Conservation (phyloP, 1,140 invertebrate genomes). For the Heliconius hewitsoni region DNA sequence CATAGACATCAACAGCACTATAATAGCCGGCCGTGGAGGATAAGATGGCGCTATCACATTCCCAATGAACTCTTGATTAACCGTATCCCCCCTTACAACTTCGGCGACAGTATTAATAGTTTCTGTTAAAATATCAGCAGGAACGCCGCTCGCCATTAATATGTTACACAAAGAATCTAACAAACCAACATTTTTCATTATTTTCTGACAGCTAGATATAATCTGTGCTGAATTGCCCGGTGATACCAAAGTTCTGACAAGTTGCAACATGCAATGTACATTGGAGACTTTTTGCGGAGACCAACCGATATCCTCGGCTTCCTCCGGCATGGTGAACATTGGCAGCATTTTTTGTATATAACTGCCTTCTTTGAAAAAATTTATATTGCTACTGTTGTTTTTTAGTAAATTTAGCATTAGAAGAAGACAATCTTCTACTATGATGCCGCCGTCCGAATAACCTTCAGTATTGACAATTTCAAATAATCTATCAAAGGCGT, state of each 20-base stretch:
- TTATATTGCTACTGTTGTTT: slow-evolving; percentile 98
- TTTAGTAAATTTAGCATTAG: slow-evolving; percentile 96
- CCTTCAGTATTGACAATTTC: slow-evolving; percentile 97
- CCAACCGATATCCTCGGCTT: slow-evolving; percentile 91
- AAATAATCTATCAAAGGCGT: slow-evolving; percentile 97
- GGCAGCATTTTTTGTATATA: slow-evolving; percentile 94
- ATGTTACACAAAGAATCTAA: slow-evolving; percentile 93
- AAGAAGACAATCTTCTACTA: slow-evolving; percentile 98
- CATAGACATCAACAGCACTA: slow-evolving; percentile 98
- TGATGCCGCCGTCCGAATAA: slow-evolving; percentile 96
- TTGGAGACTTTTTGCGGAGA: slow-evolving; percentile 97
- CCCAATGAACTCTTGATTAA: slow-evolving; percentile 96
- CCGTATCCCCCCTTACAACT: slow-evolving; percentile 93
- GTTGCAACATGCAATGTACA: slow-evolving; percentile 94
- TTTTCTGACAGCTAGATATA: slow-evolving; percentile 91
- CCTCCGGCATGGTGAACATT: slow-evolving; percentile 91
- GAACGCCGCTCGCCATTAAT: slow-evolving; percentile 97
- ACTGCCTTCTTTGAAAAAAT: slow-evolving; percentile 98
- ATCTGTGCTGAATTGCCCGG: slow-evolving; percentile 91
- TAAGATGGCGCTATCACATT: slow-evolving; percentile 95
- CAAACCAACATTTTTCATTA: slow-evolving; percentile 91
- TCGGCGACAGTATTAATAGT: slow-evolving; percentile 98
- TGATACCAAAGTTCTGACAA: slow-evolving; percentile 94
- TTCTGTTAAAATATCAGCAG: slow-evolving; percentile 97
- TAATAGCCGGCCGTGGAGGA: slow-evolving; percentile 95